Evolutionary conservation across 2,888 invertebrate genomes (phyloP).

Genomic region (Lepidochrysops patricia): DNA sequence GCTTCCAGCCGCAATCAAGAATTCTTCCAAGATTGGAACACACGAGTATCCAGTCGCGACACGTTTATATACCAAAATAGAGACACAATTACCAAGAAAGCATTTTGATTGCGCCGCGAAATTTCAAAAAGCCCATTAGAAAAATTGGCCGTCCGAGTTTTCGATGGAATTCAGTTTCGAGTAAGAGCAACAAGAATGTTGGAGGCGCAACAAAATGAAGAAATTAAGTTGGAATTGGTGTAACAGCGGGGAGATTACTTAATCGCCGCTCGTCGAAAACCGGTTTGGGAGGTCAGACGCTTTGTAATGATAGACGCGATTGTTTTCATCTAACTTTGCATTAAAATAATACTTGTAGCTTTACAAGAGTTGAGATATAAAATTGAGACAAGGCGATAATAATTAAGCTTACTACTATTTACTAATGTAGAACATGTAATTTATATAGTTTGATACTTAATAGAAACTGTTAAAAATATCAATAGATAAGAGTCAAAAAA

Average conservation of each 20-base stretch:
- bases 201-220: constrained; percentile 57
- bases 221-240: constrained; percentile 64
- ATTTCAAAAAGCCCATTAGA: constrained; percentile 52
- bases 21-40: constrained; percentile 18
- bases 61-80: constrained; percentile 19
- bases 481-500: too few relatives aligned
- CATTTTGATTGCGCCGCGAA: constrained; percentile 33
- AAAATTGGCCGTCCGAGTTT: constrained; percentile 56
- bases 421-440: neutral
- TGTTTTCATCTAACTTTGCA: constrained; percentile 35
- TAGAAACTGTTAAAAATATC: too few relatives aligned
- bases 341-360: constrained; percentile 13
- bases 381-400: neutral
- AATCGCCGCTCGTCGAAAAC: constrained; percentile 48
- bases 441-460: too few relatives aligned
- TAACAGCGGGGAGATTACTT: constrained; percentile 61
- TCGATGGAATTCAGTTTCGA: constrained; percentile 26
- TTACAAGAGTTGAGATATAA: neutral
- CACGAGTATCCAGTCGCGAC: constrained; percentile 15
- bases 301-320: constrained; percentile 42
- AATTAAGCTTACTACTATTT: neutral
- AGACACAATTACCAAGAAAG: constrained; percentile 35
- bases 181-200: constrained; percentile 34
- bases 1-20: neutral
- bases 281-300: constrained; percentile 43